Base-by-base conservation (phyloP, 2,797 vertebrate species). In the Pristis pectinata region DNA sequence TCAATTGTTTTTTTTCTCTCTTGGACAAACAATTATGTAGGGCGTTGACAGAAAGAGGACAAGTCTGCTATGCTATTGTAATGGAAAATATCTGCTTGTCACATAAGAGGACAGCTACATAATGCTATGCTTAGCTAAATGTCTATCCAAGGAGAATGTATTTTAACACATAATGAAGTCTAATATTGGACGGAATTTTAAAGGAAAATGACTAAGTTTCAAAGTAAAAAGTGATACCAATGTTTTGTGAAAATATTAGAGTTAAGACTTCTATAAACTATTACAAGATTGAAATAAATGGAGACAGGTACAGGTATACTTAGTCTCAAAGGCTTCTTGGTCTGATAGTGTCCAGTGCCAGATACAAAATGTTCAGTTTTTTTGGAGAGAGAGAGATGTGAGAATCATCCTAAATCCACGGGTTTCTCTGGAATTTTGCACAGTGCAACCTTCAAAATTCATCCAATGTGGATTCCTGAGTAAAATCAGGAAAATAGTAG, bases 11-110 rank as follows among this genome's bases (percentile, higher is more conserved):
- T 91, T 41, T 91, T 67, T 67, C 70, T 72, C 70, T 27, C 87
- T 91, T 37, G 19, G 87, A 22, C 61, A 67, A 91, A 67, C 59
- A 91, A 91, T 64, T 64, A 91, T 67, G 91, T 41, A 91, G 87
- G 87, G n/a, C 87, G 61, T 67, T 91, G 87, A 64, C 87, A 91
- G 61, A 91, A 67, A 91, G n/a, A 67, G 61, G 61, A 91, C 87
- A 91, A 37, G 59, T 41, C n/a, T 67, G 87, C 37, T 61, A 37
- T 41, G 59, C 59, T 67, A 91, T 91, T 91, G 87, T 91, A 67
- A 91, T 64, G 87, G 87, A 91, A 89, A 91, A 91, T 91, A 67
- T 64, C 87, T 91, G 87, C 87, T 67, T 91, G 87, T 91, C 87
- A 91, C 87, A 41, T 41, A 67, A 61, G 87, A 30, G 87, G 87